Evolutionary conservation across 23 tunicate genomes (phyloP).

Genomic region (Oikopleura albicans): DNA sequence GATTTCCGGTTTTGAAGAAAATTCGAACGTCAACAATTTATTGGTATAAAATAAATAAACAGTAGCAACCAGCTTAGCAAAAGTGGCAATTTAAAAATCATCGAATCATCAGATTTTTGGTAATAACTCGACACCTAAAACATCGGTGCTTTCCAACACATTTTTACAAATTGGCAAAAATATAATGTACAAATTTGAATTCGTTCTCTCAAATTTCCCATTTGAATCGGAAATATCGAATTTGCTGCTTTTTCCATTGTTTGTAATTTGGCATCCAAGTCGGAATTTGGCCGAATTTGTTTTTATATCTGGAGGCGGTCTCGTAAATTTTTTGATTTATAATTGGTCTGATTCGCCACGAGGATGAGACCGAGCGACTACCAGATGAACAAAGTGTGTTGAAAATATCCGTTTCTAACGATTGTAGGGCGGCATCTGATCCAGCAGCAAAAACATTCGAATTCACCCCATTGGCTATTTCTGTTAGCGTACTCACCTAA

Average conservation of each 20-base stretch:
- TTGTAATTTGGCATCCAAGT: background rate
- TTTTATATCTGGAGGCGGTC: slow-evolving; percentile 11
- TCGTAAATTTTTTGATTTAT: background rate
- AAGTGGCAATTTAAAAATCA: no score
- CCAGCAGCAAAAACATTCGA: background rate
- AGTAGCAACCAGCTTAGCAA: no score
- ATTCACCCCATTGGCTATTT: background rate
- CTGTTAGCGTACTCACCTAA: background rate
- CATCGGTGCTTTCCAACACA: no score
- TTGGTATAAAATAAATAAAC: no score
- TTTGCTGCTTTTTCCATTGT: background rate
- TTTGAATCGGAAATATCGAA: background rate
- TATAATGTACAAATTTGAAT: no score
- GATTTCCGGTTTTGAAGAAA: no score
- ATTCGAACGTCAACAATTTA: no score
- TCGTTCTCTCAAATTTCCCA: no score
- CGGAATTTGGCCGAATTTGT: background rate
- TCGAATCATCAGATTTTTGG: no score
- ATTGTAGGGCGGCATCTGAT: background rate
- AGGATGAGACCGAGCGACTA: background rate
- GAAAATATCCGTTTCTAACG: background rate
- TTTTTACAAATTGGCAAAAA: no score
- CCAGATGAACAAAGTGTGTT: background rate
- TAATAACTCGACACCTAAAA: no score
- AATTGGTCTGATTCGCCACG: background rate